Evolutionary conservation across 2,797 vertebrate species (phyloP), one percentile per base, ranked within the genome.

Genomic region (Danionella dracula): DNA sequence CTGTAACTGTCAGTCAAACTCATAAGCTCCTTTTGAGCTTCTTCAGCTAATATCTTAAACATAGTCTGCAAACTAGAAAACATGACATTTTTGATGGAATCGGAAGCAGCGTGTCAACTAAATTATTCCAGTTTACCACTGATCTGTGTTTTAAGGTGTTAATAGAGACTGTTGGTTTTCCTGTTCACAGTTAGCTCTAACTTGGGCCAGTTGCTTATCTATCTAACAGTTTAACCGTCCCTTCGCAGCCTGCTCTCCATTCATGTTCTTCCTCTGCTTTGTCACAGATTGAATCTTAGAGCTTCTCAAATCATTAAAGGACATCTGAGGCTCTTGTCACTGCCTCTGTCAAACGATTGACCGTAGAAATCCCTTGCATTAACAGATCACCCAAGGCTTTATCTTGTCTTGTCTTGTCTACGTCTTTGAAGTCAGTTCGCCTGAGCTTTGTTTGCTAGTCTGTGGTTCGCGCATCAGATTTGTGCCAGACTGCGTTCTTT

Each of bases 221-320:
- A n/a, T n/a, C n/a, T n/a, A n/a, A n/a, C n/a, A n/a, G n/a, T n/a
- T n/a, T n/a, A n/a, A n/a, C n/a, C n/a, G n/a, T n/a, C n/a, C n/a
- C n/a, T n/a, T n/a, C n/a, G n/a, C 13, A 3, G 19, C 41, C 41
- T 48, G 63, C 46, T 59, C 67, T 76, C 63, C 75, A 78, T 78
- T 80, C 80, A 70, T 15, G 12, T 53, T 76, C 56, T 72, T 70
- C 66, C 66, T 76, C 66, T n/a, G 42, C 72, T 75, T 78, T 78
- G 79, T 84, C 80, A 74, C 78, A 77, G 80, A 84, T 68, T 72
- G 74, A 80, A 82, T 85, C 82, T 86, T 79, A 67, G 69, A 50
- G 76, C 62, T 74, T 78, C 69, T 70, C 35, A 11, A 77, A 77
- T 82, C 79, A 75, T 73, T 73, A 80, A 79, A 85, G 84, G 81